Evolutionary conservation across 2,797 vertebrate genomes (phyloP).

Genomic region (Diceros bicornis): DNA sequence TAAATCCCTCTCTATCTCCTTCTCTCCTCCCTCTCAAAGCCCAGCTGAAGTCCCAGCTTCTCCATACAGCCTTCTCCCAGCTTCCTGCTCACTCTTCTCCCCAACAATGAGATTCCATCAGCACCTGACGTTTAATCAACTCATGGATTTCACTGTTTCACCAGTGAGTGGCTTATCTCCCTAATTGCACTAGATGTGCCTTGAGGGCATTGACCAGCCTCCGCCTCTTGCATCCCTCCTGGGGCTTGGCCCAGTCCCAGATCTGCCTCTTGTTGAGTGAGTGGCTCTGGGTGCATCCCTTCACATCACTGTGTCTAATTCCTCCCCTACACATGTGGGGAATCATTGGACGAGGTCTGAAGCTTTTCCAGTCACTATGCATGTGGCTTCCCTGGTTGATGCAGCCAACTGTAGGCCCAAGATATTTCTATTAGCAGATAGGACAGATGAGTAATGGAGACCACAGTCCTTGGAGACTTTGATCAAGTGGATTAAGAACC

Average conservation of each 20-base stretch:
- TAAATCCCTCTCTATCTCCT: background rate
- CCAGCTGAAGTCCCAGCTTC: background rate
- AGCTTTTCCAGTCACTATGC: background rate
- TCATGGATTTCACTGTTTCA: background rate
- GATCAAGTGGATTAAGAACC: background rate
- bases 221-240: background rate
- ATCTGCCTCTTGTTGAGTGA: background rate
- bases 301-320: background rate
- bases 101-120: too few species aligned
- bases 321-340: rapidly evolving
- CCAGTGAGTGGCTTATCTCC: background rate
- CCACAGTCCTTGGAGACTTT: background rate
- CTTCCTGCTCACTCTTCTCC: background rate
- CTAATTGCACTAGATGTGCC: background rate
- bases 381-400: background rate
- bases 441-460: background rate
- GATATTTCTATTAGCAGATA: background rate
- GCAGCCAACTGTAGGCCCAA: background rate
- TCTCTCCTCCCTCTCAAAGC: background rate
- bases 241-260: background rate
- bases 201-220: background rate
- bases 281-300: background rate
- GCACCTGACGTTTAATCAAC: background rate
- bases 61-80: background rate
- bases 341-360: background rate